Percentiles rank a stretch among this genome's conserved stretches.
phyloP scores from a whole-genome alignment of 2,888 invertebrate species.

The Dione vanillae region DNA sequence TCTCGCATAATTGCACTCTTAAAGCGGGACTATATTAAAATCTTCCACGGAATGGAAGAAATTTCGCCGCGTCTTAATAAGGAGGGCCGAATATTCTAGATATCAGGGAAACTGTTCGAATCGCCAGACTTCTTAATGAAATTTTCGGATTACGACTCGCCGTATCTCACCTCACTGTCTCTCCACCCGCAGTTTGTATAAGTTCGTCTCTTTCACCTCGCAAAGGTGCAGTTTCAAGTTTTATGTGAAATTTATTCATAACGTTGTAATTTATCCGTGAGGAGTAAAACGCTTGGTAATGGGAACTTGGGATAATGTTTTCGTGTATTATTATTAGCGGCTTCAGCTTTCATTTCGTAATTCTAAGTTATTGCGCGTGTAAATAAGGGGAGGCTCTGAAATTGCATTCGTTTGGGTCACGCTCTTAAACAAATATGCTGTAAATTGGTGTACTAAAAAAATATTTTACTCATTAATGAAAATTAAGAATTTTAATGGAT shows the following conservation, averaged over 20 bases:
- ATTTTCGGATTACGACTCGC: constrained; percentile 81
- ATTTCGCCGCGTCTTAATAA: constrained; percentile 74
- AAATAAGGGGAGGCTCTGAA: constrained; percentile 62
- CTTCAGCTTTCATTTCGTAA: constrained; percentile 73
- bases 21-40: constrained; percentile 71
- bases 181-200: constrained; percentile 48
- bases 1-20: constrained; percentile 64
- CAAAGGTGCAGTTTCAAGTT: constrained; percentile 82
- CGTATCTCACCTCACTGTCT: constrained; percentile 58
- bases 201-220: constrained; percentile 67
- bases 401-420: constrained; percentile 30
- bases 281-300: constrained; percentile 79
- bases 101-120: constrained; percentile 77
- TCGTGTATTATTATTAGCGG: constrained; percentile 74
- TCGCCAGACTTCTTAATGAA: constrained; percentile 82
- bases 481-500: not conserved
- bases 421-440: constrained; percentile 27
- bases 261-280: constrained; percentile 83
- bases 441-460: constrained; percentile 7
- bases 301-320: constrained; percentile 70
- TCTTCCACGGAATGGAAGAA: constrained; percentile 68
- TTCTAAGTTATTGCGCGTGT: constrained; percentile 69
- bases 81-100: constrained; percentile 77
- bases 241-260: constrained; percentile 85
- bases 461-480: not conserved